Base-by-base conservation (phyloP, 2,888 invertebrate species). In the Trissolcus brochymenae region DNA sequence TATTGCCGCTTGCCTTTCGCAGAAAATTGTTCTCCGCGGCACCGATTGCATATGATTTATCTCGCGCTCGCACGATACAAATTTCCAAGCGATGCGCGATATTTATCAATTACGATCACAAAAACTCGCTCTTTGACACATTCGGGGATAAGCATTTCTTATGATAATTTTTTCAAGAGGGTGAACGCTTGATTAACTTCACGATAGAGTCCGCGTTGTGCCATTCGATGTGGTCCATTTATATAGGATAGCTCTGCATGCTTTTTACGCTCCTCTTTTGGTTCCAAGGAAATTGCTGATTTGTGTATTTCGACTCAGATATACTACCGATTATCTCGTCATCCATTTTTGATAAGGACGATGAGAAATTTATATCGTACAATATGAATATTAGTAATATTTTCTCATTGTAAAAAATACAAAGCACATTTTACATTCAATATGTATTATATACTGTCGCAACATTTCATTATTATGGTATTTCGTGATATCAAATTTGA, bases 1-100 rank as follows among this genome's bases (percentile, higher is more conserved):
- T 75, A 75, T 75, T 72, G 75, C 54, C 59, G 55, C 41, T 54
- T 77, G 75, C 73, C 67, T 78, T 76, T 75, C 67, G 70, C 76
- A 79, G 74, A 79, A 81, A 81, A 79, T 79, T 79, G 75, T 78
- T 78, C 70, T 66, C 78, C 51, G 57, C 40, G 56, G 65, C 62
- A 53, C 66, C 72, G 75, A 75, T 75, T 75, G 75, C 65, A 64
- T 59, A 78, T 61, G 75, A 75, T 78, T 78, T 78, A 75, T 75
- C 71, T 71, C 50, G 41, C n/a, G 25, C 43, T 60, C 53, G 53
- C 66, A 19, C 75, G 66, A 61, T 64, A 75, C 75, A 67, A 75
- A 78, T 78, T 78, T 75, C 62, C 66, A 54, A 59, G 17, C 70
- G 50, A 61, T 66, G 29, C 51, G 65, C 68, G 51, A 66, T 61